Percentiles rank a stretch among this genome's conserved stretches.
Conservation (phyloP, 2,888 invertebrate species). For the Acholoe squamosa region DNA sequence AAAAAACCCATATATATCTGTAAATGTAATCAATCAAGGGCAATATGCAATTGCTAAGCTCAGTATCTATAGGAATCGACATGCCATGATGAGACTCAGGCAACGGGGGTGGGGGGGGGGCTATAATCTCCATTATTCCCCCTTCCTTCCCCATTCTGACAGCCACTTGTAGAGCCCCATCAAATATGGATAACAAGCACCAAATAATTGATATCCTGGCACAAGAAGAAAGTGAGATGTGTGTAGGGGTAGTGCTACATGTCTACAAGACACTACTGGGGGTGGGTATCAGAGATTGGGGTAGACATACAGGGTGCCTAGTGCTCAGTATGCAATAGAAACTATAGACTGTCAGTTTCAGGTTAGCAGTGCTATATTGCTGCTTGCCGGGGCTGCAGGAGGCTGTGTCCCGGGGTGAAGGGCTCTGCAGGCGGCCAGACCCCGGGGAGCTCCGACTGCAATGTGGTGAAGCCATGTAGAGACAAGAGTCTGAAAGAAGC, state of each 20-base stretch:
- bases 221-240: neutral
- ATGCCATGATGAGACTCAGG: no score
- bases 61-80: no score
- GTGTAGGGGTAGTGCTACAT: no score
- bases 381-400: neutral
- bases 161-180: neutral
- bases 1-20: no score
- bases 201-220: neutral
- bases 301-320: neutral
- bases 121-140: neutral
- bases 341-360: neutral
- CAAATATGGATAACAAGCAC: conserved; percentile 16
- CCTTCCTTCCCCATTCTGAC: neutral
- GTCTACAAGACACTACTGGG: neutral
- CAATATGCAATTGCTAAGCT: no score
- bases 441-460: neutral
- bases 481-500: no score
- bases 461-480: neutral
- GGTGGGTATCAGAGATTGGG: neutral
- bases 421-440: conserved; percentile 8
- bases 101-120: neutral
- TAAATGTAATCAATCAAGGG: no score
- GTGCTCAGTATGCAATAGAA: neutral
- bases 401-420: neutral
- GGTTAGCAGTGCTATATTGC: neutral